These are phyloP conservation scores for Furcifer pardalis DNA, from an alignment of 2,797 vertebrate species.

Conservation along the genomic window DNA sequence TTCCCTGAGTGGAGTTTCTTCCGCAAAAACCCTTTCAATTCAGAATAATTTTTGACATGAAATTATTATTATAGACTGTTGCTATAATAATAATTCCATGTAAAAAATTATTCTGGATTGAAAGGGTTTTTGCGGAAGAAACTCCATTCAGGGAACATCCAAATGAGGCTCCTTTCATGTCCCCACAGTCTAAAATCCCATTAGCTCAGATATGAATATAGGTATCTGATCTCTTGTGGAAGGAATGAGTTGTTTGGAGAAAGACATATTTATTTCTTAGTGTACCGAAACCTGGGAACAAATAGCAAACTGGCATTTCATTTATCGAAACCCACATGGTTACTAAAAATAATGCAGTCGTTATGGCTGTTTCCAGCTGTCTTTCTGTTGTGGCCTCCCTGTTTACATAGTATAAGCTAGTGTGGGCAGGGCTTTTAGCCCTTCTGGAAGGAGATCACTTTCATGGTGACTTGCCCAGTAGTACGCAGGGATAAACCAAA, in stretches of 20 bases:
- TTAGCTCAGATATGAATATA: background rate
- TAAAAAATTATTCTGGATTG: no score
- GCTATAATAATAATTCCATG: no score
- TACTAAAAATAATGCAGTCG: background rate
- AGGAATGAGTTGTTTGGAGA: background rate
- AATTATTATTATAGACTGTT: no score
- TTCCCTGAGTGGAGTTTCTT: no score
- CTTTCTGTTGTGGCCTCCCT: constrained; percentile 27
- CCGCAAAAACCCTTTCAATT: no score
- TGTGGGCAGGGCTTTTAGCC: constrained; percentile 25
- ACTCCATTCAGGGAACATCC: no score
- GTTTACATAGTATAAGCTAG: background rate
- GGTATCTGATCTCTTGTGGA: background rate
- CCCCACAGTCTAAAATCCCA: background rate
- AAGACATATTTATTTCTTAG: background rate
- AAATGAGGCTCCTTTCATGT: no score
- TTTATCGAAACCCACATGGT: constrained; percentile 11
- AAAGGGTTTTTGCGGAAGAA: no score
- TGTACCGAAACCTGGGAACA: constrained; percentile 2
- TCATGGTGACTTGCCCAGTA: background rate
- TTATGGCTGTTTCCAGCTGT: background rate
- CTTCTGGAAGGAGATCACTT: constrained; percentile 2
- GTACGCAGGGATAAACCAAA: background rate
- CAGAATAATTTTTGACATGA: no score
- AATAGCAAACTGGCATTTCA: background rate